Evolutionary conservation across 2,888 invertebrate genomes (phyloP), one percentile per base, ranked within the genome.

Genomic region (Phortica okadai): DNA sequence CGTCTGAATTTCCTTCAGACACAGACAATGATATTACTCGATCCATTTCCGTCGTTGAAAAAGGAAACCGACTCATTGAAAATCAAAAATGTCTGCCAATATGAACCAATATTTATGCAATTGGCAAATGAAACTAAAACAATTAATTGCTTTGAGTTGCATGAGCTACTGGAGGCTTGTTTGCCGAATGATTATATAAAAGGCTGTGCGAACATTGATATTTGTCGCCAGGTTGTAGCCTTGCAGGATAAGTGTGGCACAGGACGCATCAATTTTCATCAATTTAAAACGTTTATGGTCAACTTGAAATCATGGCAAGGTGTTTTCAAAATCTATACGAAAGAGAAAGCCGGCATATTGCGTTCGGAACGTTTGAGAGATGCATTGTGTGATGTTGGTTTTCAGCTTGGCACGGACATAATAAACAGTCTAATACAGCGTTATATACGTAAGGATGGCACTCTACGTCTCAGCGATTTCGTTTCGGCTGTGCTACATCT

Each of bases 121-220:
- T 91, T 97, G 79, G 97, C 97, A 0, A 97, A 98, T 90, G 97
- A 98, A 88, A 97, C 97, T 89, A 92, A 91, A 84, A 96, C 97
- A 0, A 96, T 98, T 42, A 97, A 97, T 87, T 96, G 97, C 4
- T 98, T 97, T 89, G 97, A 97, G 90, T 92, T 98, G 6, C 97
- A 97, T 90, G 98, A 98, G 89, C 92, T 98, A 21, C 91, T 98
- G 44, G 97, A 98, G 87, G 97, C 96, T 1, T 97, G 97, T 90
- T 93, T 98, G 76, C 98, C 97, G 0, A 98, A 98, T 90, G 97
- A 98, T 92, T 98, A 97, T 86, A 97, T 98, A 82, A 98, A 97
- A 89, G 97, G 97, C 84, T 97, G 97, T 90, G 97, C 97, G 1
- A 96, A 96, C 16, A 94, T 97, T 84, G 97, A 97, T 91, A 97